These are phyloP conservation scores for Melieria picta DNA, from an alignment of 2,888 invertebrate species.

Conservation along the genomic window DNA sequence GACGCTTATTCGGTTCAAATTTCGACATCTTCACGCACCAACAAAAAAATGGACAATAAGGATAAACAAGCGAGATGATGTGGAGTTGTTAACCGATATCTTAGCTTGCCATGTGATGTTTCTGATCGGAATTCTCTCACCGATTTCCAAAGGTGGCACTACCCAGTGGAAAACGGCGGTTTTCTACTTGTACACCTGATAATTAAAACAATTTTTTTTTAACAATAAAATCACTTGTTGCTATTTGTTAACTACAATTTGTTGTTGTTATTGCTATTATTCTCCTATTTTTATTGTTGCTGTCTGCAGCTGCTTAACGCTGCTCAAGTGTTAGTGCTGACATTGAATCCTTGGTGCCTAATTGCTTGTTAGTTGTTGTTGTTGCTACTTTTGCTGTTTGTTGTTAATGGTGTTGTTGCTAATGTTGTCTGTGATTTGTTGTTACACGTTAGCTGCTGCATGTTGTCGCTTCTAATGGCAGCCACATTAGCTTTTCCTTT, in stretches of 20 bases:
- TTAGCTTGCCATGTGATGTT: too few species aligned
- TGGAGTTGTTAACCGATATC: too few species aligned
- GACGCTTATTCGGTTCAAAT: too few species aligned
- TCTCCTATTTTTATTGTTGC: not conserved
- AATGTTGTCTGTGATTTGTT: slow-evolving; percentile 8
- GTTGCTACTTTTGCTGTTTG: not conserved
- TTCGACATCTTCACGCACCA: too few species aligned
- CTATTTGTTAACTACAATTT: not conserved
- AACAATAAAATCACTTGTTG: slow-evolving; percentile 22
- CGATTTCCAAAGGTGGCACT: too few species aligned
- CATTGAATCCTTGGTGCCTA: slow-evolving; percentile 25
- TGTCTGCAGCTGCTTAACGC: not conserved
- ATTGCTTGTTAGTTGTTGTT: slow-evolving; percentile 22
- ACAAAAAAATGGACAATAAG: too few species aligned
- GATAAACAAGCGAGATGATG: too few species aligned
- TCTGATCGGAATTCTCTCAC: too few species aligned
- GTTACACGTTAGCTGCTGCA: slow-evolving; percentile 6
- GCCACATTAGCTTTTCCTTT: not conserved
- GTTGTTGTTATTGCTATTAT: not conserved
- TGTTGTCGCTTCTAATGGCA: slow-evolving; percentile 27
- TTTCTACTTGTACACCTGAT: too few species aligned
- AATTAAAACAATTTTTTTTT: slow-evolving; percentile 9
- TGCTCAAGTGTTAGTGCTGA: not conserved
- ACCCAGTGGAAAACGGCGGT: too few species aligned
- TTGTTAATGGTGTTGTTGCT: not conserved